Conservation (phyloP, 2,888 invertebrate species). For the Odontocolon sp. region DNA sequence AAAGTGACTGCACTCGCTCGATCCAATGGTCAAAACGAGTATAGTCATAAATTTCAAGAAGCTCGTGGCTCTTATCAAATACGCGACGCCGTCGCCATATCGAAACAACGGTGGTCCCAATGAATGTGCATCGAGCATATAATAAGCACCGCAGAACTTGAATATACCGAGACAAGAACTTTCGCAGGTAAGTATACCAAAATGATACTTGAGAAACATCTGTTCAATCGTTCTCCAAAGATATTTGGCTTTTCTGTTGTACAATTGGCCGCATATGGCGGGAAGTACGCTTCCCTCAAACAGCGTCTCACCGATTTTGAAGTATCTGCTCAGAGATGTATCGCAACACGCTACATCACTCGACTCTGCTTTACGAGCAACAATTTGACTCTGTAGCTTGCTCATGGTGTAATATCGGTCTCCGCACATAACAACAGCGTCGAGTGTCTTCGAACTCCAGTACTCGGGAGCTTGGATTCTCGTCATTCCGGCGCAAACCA, state of each 20-base stretch:
- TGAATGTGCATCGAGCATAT: slow-evolving; percentile 72
- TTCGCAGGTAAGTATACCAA: slow-evolving; percentile 73
- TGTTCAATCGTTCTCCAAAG: slow-evolving; percentile 70
- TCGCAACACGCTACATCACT: slow-evolving; percentile 57
- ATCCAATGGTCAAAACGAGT: slow-evolving; percentile 70
- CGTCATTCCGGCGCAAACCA: slow-evolving; percentile 80
- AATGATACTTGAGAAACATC: slow-evolving; percentile 69
- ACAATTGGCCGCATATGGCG: slow-evolving; percentile 68
- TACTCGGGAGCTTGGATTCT: slow-evolving; percentile 75
- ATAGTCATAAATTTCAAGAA: slow-evolving; percentile 69
- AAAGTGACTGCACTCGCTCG: slow-evolving; percentile 72
- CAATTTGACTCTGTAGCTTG: slow-evolving; percentile 60
- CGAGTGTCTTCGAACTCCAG: slow-evolving; percentile 71
- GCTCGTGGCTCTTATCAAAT: slow-evolving; percentile 72
- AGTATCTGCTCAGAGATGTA: slow-evolving; percentile 65
- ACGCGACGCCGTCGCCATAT: slow-evolving; percentile 69
- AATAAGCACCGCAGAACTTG: slow-evolving; percentile 74
- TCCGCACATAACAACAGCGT: slow-evolving; percentile 75
- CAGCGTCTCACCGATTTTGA: slow-evolving; percentile 71
- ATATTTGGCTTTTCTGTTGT: slow-evolving; percentile 56
- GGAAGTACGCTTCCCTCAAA: slow-evolving; percentile 69
- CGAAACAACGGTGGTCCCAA: slow-evolving; percentile 73
- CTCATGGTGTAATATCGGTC: slow-evolving; percentile 73
- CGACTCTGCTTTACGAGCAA: slow-evolving; percentile 49
- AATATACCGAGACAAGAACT: slow-evolving; percentile 71